Evolutionary conservation across 2,888 invertebrate genomes (phyloP).

Genomic region (Drosophila demipolita): DNA sequence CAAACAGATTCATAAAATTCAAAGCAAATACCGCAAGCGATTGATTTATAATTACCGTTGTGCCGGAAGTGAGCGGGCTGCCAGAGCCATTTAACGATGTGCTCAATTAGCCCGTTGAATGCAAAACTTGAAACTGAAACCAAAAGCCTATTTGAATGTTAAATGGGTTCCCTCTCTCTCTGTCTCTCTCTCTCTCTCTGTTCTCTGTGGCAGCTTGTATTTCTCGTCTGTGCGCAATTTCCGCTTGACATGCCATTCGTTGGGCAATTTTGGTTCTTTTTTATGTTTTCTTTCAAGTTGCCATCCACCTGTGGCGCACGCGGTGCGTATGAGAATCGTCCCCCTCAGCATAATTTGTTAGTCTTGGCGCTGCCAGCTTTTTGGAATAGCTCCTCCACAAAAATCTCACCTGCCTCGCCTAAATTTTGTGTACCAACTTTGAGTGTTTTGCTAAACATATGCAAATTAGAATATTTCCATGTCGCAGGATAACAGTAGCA

Average conservation of each 20-base stretch:
- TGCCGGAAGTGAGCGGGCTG: conserved; percentile 51
- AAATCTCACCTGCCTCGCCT: conserved; percentile 29
- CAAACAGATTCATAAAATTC: conserved; percentile 33
- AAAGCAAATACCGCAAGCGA: conserved; percentile 64
- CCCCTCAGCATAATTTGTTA: conserved; percentile 43
- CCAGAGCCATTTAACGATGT: conserved; percentile 57
- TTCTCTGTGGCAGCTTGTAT: not conserved
- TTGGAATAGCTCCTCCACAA: conserved; percentile 34
- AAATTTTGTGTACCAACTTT: conserved; percentile 33
- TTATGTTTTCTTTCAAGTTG: conserved; percentile 57
- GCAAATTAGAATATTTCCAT: conserved; percentile 79
- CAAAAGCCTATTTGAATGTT: conserved; percentile 28
- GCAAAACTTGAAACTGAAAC: conserved; percentile 50
- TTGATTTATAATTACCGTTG: conserved; percentile 75
- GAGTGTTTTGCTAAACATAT: conserved; percentile 63
- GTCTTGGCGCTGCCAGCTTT: conserved; percentile 25
- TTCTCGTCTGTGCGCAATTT: conserved; percentile 54
- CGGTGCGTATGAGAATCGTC: conserved; percentile 50
- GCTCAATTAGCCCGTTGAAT: conserved; percentile 67
- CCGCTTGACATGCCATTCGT: conserved; percentile 61
- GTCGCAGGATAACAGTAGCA: conserved; percentile 57
- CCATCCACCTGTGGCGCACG: conserved; percentile 71
- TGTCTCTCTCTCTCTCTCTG: not conserved
- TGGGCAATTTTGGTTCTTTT: conserved; percentile 50
- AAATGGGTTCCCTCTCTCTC: conserved; percentile 25